Percentiles rank a stretch among this genome's conserved stretches.
Conservation (phyloP, 1,140 invertebrate species). For the Solenopsis invicta region DNA sequence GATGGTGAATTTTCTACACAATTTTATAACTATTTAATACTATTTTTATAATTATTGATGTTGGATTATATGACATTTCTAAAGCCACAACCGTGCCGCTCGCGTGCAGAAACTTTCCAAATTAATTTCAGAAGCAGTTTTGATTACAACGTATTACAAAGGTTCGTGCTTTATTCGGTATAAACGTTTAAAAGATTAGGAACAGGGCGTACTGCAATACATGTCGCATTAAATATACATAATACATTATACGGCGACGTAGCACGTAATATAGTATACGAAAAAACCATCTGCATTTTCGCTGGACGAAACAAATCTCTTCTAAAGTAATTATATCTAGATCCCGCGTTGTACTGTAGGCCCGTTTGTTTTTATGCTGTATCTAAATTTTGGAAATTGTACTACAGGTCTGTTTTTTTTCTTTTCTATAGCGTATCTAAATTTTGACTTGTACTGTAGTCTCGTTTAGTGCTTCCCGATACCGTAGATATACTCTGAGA, state of each 20-base stretch:
- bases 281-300: slow-evolving; percentile 10
- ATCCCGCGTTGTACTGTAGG: background rate
- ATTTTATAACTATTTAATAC: background rate
- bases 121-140: background rate
- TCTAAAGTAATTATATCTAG: background rate
- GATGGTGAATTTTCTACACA: background rate
- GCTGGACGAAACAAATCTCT: background rate
- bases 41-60: background rate
- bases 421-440: slow-evolving; percentile 19
- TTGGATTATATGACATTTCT: background rate
- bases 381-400: slow-evolving; percentile 13
- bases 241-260: background rate
- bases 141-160: slow-evolving; percentile 57
- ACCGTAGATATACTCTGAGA: background rate
- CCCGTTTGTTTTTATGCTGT: slow-evolving; percentile 16
- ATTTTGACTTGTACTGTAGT: slow-evolving; percentile 39
- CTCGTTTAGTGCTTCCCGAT: background rate
- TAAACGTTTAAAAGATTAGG: slow-evolving; percentile 68
- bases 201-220: slow-evolving; percentile 44
- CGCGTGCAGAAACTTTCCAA: background rate
- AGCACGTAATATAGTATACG: background rate
- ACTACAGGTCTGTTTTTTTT: background rate
- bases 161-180: slow-evolving; percentile 68
- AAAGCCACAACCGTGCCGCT: background rate
- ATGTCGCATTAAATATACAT: slow-evolving; percentile 19